Evolutionary conservation across 2,888 invertebrate species (phyloP).

Genomic region (Chrysomela aeneicollis): DNA sequence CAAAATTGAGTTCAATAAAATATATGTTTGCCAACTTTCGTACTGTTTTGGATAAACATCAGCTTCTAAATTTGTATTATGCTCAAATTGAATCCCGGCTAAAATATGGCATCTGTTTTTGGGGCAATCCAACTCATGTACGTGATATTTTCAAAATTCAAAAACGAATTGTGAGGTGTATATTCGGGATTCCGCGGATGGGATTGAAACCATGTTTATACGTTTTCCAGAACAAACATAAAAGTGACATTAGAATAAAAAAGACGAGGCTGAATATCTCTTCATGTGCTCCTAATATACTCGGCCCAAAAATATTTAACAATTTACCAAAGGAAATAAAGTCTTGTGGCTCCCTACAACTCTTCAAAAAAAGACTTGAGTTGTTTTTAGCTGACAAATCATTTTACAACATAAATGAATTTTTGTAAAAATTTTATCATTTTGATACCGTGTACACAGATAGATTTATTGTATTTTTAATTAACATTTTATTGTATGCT

Average conservation of each 20-base stretch:
- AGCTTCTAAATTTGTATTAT: slow-evolving; percentile 10
- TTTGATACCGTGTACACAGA: no score
- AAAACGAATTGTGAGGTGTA: background rate
- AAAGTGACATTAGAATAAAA: background rate
- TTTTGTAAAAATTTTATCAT: no score
- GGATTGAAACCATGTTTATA: background rate
- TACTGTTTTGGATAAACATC: background rate
- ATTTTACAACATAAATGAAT: no score
- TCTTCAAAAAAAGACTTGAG: background rate
- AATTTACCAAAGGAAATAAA: background rate
- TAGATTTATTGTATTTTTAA: no score
- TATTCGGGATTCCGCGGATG: background rate
- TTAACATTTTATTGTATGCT: no score
- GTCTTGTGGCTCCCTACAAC: background rate
- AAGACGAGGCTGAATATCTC: background rate
- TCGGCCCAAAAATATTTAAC: background rate
- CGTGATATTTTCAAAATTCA: slow-evolving; percentile 5
- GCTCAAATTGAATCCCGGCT: slow-evolving; percentile 9
- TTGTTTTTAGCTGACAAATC: no score
- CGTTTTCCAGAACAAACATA: slow-evolving; percentile 6
- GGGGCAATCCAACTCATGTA: slow-evolving; percentile 9
- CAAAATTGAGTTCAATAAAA: slow-evolving; percentile 11
- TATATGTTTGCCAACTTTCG: slow-evolving; percentile 13
- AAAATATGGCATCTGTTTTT: slow-evolving; percentile 20
- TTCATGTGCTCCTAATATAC: background rate